Conservation (phyloP, 2,888 invertebrate species). For the Cantharis rufa region DNA sequence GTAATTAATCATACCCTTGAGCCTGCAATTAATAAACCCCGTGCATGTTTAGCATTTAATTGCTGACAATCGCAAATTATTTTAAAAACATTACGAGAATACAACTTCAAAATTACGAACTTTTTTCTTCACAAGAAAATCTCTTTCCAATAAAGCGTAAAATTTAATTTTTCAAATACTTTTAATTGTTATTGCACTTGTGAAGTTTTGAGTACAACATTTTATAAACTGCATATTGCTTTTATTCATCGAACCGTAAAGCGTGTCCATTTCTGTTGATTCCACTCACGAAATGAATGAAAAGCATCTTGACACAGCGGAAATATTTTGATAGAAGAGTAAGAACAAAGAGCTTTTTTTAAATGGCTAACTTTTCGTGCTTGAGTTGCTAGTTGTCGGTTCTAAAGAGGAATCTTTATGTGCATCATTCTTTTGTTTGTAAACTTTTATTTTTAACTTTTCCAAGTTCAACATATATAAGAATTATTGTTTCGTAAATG, state of each 20-base stretch:
- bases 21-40: slow-evolving; percentile 16
- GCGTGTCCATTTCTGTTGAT: slow-evolving; percentile 10
- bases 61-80: slow-evolving; percentile 18
- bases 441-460: not conserved
- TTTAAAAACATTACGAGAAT: not conserved
- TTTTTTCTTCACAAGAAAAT: too few relatives aligned
- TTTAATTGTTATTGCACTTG: too few relatives aligned
- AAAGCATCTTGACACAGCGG: slow-evolving; percentile 22
- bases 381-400: slow-evolving; percentile 28
- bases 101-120: too few relatives aligned
- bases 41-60: slow-evolving; percentile 12
- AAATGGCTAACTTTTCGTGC: slow-evolving; percentile 29
- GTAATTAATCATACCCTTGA: slow-evolving; percentile 18
- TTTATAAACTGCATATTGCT: not conserved
- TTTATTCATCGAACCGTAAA: slow-evolving; percentile 10
- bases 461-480: not conserved
- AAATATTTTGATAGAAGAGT: slow-evolving; percentile 28
- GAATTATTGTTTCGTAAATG: not conserved
- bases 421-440: slow-evolving; percentile 19
- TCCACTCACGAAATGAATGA: slow-evolving; percentile 20
- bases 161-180: not conserved
- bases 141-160: not conserved
- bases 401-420: slow-evolving; percentile 27
- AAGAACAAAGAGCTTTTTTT: slow-evolving; percentile 26
- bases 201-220: too few relatives aligned